Percentiles rank a stretch among this genome's conserved stretches.
Conservation (phyloP, 2,113 vertebrate species). For the Tragelaphus imberbis region DNA sequence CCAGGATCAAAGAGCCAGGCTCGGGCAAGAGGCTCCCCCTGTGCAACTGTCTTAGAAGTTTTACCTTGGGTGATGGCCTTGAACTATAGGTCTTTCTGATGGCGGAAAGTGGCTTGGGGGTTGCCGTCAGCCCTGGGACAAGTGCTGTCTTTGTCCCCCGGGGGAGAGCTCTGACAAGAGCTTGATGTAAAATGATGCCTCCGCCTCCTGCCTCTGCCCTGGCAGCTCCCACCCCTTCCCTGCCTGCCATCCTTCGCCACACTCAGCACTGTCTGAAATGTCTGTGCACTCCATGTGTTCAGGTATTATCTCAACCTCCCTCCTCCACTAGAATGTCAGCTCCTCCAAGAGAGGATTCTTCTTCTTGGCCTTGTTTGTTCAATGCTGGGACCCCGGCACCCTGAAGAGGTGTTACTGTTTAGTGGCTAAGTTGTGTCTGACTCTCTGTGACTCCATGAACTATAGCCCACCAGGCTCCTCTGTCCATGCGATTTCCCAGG, state of each 20-base stretch:
- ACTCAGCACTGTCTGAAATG: background rate
- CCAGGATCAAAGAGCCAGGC: accelerated
- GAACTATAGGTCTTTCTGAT: background rate
- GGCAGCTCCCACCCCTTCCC: background rate
- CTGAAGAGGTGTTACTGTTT: background rate
- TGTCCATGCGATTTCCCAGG: background rate
- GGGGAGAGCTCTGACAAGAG: background rate
- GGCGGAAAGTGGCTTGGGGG: background rate
- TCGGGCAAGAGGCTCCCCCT: background rate
- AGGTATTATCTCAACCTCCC: accelerated
- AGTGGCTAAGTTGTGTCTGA: background rate
- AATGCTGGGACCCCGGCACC: background rate
- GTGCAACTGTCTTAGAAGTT: background rate
- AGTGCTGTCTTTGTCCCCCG: background rate
- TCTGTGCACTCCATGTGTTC: accelerated
- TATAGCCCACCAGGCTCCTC: background rate
- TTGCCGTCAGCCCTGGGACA: background rate
- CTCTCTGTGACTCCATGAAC: background rate
- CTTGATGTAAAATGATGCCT: background rate
- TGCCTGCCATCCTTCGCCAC: background rate
- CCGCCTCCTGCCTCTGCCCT: accelerated
- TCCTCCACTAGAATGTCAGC: background rate
- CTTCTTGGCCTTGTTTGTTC: too few relatives aligned
- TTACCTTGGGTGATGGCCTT: background rate
- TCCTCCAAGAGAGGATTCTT: background rate